Evolutionary conservation across 2,113 vertebrate species (phyloP), one percentile per base, ranked within the genome.

Genomic region (Nibea albiflora): DNA sequence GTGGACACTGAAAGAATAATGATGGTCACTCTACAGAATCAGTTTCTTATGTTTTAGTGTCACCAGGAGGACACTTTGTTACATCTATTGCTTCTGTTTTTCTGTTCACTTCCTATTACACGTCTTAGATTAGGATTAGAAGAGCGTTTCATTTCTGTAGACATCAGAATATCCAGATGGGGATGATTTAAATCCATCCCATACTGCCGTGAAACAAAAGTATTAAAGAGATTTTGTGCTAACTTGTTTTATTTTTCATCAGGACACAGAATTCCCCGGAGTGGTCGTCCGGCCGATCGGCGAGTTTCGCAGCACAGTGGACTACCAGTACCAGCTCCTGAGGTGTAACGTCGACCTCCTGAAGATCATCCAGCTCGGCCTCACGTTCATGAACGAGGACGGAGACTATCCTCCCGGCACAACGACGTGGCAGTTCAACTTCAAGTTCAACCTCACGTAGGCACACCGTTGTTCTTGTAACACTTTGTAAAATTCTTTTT

Each of bases 401-500:
- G 98, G 98, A 14, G 96, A 98, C 63, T 98, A 99, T 85, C 98
- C 98, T 15, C 95, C 95, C 0, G 98, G 97, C 73, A 98, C 96
- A 56, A 98, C 97, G 20, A 99, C 98, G 2, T 99, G 98, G 98
- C 98, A 99, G 92, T 99, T 99, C 85, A 99, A 99, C 95, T 99
- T 99, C 92, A 99, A 99, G 83, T 99, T 99, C 89, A 99, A 99
- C 89, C 96, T 99, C 2, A 99, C 98, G 98, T 99, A 92, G 81
- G 97, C 94, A 0, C 2, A 31, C 49, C 7, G 1, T 10, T 17
- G 11, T 3, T 9, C 15, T 49, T 24, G 8, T 26, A 0, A 8
- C 20, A 0, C 9, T 42, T 28, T 52, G 7, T 65, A 1, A 47
- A n/a, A 17, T 19, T 14, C 11, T 19, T 28, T 28, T n/a, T n/a